These are phyloP conservation scores for Microtus oregoni DNA, from an alignment of 2,113 vertebrate genomes.

Conservation along the genomic window DNA sequence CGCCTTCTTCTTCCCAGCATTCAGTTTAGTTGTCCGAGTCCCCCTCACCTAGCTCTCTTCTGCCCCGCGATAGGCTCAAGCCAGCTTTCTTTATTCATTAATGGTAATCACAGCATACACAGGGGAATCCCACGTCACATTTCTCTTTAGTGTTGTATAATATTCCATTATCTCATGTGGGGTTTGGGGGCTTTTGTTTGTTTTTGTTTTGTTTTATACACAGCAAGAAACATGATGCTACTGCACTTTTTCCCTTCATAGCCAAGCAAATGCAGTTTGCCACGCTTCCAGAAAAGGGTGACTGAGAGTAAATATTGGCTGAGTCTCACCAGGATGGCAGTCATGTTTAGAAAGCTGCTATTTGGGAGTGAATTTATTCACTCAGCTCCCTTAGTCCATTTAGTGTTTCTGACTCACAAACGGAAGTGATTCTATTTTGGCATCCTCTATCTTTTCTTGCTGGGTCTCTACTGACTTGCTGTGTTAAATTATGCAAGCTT, in stretches of 20 bases:
- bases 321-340: slow-evolving; percentile 42
- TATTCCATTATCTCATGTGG: slow-evolving; percentile 27
- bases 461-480: slow-evolving; percentile 65
- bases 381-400: slow-evolving; percentile 46
- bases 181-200: neutral
- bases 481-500: slow-evolving; percentile 73
- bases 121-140: too few species aligned
- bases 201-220: slow-evolving; percentile 45
- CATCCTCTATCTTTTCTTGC: slow-evolving; percentile 63
- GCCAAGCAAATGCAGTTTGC: slow-evolving; percentile 68
- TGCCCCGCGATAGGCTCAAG: too few species aligned
- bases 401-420: slow-evolving; percentile 68
- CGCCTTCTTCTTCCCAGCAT: too few species aligned
- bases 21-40: too few species aligned
- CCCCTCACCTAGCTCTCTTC: too few species aligned
- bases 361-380: slow-evolving; percentile 69
- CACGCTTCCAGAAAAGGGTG: slow-evolving; percentile 69
- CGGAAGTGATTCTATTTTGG: slow-evolving; percentile 78
- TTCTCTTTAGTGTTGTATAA: slow-evolving; percentile 44
- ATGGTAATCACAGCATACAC: too few species aligned
- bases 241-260: neutral
- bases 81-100: too few species aligned
- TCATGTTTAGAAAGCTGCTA: slow-evolving; percentile 59
- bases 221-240: neutral
- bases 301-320: slow-evolving; percentile 66